phyloP scores from a whole-genome alignment of 2,113 vertebrate species.

The Callipepla squamata region DNA sequence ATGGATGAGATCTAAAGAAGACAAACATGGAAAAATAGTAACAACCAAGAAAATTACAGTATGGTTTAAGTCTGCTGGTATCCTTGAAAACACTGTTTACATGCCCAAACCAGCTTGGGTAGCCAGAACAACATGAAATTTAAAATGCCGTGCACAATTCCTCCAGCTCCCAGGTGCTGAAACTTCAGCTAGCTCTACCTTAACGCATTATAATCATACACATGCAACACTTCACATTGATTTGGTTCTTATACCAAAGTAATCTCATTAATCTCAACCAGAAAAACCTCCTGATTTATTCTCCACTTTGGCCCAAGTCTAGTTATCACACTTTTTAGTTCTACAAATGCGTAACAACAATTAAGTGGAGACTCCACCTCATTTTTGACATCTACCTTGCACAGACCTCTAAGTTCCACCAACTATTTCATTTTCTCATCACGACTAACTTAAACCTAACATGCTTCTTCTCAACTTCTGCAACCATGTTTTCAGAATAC shows the following conservation, averaged over 20 bases:
- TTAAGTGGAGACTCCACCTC: not conserved
- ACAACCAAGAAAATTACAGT: not conserved
- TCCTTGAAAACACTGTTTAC: not conserved
- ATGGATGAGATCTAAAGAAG: not conserved
- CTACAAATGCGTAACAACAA: not conserved
- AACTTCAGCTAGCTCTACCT: not conserved
- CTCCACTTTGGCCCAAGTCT: not conserved
- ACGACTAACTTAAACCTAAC: not conserved
- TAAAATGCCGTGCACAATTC: not conserved
- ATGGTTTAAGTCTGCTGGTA: not conserved
- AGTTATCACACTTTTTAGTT: not conserved
- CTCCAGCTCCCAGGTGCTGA: not conserved
- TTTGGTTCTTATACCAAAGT: not conserved
- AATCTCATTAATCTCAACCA: not conserved
- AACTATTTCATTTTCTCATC: not conserved
- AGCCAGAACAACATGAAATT: not conserved
- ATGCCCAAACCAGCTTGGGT: not conserved
- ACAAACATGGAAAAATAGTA: not conserved
- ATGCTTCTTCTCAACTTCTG: not conserved
- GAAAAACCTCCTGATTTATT: not conserved
- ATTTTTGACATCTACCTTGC: not conserved
- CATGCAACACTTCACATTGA: not conserved
- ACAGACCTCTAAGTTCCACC: fast-evolving
- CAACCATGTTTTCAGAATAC: not conserved
- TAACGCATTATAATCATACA: not conserved